Base-by-base conservation (phyloP, 2,888 invertebrate species). In the Cremastobaeus sp. region DNA sequence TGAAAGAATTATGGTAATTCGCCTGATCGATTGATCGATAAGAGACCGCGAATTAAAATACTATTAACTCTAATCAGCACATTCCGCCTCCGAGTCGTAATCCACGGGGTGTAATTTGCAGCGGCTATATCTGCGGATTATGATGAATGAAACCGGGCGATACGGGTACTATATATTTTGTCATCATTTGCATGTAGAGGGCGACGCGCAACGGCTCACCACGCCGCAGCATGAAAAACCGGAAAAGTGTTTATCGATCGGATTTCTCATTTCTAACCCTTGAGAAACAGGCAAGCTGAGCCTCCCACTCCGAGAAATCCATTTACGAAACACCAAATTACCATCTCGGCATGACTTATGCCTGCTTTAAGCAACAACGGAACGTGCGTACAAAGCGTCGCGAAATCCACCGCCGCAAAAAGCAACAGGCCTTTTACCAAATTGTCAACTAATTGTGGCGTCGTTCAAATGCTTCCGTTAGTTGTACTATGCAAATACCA, bases 111-210 rank as follows among this genome's bases (percentile, higher is more conserved):
- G 43, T 64, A 55, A 70, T 70, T 70, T 64, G 37, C 62, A 17
- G 32, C 11, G 50, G 43, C 35, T 59, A 30, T 57, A 66, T 60
- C 54, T 54, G 50, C 28, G 43, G 50, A 59, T 65, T 45, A 72
- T 72, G 62, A 72, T 60, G 64, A 52, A 71, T 59, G 43, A 15
- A n/a, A 20, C 30, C 5, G 17, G 17, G 30, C 35, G 43, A 69
- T 41, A 48, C 15, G 55, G 55, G 55, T 64, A 69, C 77, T 78
- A 78, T 80, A n/a, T n/a, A 78, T 78, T 82, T 79, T 79, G 76
- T 74, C 74, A 76, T 73, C 71, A 78, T 81, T 79, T 81, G 76
- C 79, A 82, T 79, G 79, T 75, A 81, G 78, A 71, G 70, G 76
- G 77, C 52, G 18, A 64, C 68, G 50, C 43, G 39, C 37, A 50